Percentiles rank a stretch among this genome's conserved stretches.
These are phyloP conservation scores for Rapana venosa DNA, from an alignment of 2,888 invertebrate species.

Conservation along the genomic window DNA sequence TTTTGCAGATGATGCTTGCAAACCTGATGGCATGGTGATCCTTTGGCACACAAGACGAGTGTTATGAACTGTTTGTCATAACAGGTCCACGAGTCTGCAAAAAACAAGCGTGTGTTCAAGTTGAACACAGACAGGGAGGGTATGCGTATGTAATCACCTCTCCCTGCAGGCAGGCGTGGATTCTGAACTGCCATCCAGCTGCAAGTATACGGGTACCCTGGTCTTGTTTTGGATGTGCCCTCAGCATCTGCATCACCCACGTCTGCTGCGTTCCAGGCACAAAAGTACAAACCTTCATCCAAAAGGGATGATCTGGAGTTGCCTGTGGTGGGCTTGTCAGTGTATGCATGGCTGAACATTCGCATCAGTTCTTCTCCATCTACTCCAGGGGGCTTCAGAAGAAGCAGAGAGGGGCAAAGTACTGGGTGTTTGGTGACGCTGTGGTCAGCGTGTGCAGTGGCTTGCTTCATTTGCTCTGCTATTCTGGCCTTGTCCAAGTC, in stretches of 20 bases:
- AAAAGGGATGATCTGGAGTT: background rate
- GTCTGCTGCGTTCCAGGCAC: constrained; percentile 6
- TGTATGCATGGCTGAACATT: background rate
- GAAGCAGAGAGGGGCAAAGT: constrained; percentile 6
- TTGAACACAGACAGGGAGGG: constrained; percentile 40
- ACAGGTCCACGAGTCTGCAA: constrained; percentile 39
- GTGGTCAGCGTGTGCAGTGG: background rate
- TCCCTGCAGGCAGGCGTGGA: background rate
- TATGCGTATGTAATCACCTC: background rate
- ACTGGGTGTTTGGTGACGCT: background rate
- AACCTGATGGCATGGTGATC: constrained; percentile 27
- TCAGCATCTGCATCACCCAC: background rate
- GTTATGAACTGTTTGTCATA: constrained; percentile 36
- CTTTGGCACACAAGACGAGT: constrained; percentile 27
- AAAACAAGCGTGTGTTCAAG: constrained; percentile 29
- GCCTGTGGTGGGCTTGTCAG: background rate
- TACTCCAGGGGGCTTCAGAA: constrained; percentile 15
- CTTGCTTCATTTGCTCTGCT: background rate
- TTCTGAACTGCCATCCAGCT: background rate
- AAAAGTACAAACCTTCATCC: constrained; percentile 16
- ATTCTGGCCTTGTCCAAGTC: constrained; percentile 8
- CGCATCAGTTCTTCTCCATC: constrained; percentile 19
- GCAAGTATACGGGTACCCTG: background rate
- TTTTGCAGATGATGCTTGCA: constrained; percentile 34
- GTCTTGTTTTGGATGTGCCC: background rate